These are phyloP conservation scores for Camarhynchus parvulus DNA, from an alignment of 2,113 vertebrate species.

Conservation along the genomic window DNA sequence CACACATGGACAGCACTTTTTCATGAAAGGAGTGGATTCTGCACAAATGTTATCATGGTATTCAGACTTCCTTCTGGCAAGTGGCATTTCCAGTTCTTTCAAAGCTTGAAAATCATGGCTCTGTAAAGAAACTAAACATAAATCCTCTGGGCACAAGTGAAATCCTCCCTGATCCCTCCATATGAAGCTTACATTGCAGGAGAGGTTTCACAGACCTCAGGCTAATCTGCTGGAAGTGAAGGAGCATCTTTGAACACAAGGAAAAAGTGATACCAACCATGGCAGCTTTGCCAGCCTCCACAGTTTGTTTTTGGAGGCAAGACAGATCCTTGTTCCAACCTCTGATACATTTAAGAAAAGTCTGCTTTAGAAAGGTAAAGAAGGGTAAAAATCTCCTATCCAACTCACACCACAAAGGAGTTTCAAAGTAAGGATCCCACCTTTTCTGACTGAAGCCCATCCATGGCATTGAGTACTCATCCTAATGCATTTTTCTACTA, in stretches of 20 bases:
- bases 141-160: not conserved
- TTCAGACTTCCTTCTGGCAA: not conserved
- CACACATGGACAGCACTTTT: not conserved
- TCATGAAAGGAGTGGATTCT: not conserved
- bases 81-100: not conserved
- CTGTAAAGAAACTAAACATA: not conserved
- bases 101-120: not conserved
- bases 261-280: not conserved
- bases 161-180: not conserved
- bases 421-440: not conserved
- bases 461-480: not conserved
- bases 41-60: not conserved
- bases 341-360: not conserved
- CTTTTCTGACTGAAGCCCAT: not conserved
- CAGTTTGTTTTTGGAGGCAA: not conserved
- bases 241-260: not conserved
- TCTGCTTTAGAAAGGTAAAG: not conserved
- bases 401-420: not conserved
- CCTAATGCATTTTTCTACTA: not conserved
- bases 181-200: not conserved
- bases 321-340: not conserved
- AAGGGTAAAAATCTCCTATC: not conserved
- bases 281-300: not conserved
- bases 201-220: not conserved
- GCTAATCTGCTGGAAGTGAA: not conserved